Evolutionary conservation across 1,140 invertebrate species (phyloP).

Genomic region (Zaprionus nigranus): DNA sequence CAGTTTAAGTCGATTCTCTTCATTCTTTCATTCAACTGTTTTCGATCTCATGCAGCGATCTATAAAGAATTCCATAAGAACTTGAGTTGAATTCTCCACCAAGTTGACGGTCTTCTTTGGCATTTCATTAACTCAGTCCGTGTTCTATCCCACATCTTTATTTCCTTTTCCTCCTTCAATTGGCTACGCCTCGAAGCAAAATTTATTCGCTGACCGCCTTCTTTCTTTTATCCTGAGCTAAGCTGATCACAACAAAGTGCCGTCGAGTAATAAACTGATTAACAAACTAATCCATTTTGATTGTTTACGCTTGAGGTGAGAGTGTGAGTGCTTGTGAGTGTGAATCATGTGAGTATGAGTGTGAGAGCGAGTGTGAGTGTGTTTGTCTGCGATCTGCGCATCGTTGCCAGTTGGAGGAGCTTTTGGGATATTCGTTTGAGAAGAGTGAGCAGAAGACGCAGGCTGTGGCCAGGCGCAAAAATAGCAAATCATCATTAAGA

Average conservation of each 20-base stretch:
- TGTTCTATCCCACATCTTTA: neutral
- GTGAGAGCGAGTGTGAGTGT: constrained; percentile 3
- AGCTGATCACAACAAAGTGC: constrained; percentile 34
- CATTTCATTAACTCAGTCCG: constrained; percentile 1
- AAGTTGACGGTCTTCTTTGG: neutral
- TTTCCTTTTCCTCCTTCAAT: neutral
- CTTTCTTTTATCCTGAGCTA: neutral
- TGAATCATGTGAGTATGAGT: constrained; percentile 6
- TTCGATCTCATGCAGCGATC: neutral
- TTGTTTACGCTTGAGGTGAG: constrained; percentile 58
- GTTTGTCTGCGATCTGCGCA: constrained; percentile 30
- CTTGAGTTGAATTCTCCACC: neutral
- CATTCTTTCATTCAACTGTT: neutral
- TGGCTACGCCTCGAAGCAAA: constrained; percentile 16
- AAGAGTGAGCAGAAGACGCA: neutral
- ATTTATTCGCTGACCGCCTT: neutral
- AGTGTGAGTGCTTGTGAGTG: constrained; percentile 5
- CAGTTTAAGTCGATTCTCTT: too few relatives aligned
- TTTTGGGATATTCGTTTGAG: constrained; percentile 14
- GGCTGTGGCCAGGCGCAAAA: constrained; percentile 37
- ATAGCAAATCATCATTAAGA: constrained; percentile 80
- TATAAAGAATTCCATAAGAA: neutral
- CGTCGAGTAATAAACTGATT: constrained; percentile 74
- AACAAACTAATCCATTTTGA: constrained; percentile 79
- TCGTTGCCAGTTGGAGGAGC: constrained; percentile 46